A percentile compares a stretch with the other conserved stretches of the same genome.
phyloP scores from a whole-genome alignment of 2,888 invertebrate species.

The Apomyelois bistriatella region DNA sequence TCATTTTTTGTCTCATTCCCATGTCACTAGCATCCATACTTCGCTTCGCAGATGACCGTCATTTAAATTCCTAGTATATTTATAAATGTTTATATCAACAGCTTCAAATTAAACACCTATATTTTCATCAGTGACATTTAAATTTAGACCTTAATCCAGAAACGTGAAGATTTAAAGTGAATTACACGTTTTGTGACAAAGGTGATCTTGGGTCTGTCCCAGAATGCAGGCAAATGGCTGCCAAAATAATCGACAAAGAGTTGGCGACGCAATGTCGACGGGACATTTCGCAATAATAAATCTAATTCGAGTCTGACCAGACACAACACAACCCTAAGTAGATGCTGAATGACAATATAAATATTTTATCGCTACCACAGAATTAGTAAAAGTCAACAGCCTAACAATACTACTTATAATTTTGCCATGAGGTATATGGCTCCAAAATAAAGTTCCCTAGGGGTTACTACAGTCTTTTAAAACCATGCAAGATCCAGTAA shows the following conservation, averaged over 20 bases:
- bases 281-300: constrained; percentile 67
- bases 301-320: constrained; percentile 46
- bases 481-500: too few species aligned
- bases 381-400: not conserved
- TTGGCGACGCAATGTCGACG: constrained; percentile 65
- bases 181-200: constrained; percentile 36
- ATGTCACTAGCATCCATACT: not conserved
- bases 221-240: constrained; percentile 64
- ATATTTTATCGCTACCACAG: not conserved
- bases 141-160: constrained; percentile 21
- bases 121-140: not conserved
- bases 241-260: constrained; percentile 74
- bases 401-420: too few species aligned
- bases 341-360: not conserved
- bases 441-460: too few species aligned
- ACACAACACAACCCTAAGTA: not conserved
- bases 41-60: not conserved
- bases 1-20: too few species aligned
- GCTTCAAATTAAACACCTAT: not conserved
- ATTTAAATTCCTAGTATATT: constrained; percentile 7
- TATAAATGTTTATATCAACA: constrained; percentile 6
- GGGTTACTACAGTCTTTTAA: too few species aligned
- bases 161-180: constrained; percentile 20
- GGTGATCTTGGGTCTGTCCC: constrained; percentile 63
- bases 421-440: too few species aligned